Evolutionary conservation across 2,113 vertebrate genomes (phyloP).

Genomic region (Callopanchax toddi): DNA sequence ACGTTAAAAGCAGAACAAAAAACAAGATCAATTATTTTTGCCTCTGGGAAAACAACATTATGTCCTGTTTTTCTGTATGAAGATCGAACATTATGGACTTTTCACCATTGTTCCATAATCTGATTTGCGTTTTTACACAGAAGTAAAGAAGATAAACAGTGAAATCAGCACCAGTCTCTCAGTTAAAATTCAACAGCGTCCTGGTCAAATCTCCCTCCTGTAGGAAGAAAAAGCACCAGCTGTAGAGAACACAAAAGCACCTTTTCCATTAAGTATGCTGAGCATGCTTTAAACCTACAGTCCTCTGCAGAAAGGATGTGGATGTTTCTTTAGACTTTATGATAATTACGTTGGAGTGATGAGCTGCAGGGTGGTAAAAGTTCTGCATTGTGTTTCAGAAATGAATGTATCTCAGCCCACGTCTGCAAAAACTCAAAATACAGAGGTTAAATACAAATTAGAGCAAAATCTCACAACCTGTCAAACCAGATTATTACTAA

Average conservation of each 20-base stretch:
- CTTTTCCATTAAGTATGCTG: conserved; percentile 43
- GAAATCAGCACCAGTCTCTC: conserved; percentile 36
- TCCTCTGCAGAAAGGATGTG: conserved; percentile 35
- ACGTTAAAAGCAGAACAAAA: conserved; percentile 45
- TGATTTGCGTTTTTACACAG: conserved; percentile 16
- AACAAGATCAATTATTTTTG: conserved; percentile 22
- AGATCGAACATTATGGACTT: background rate
- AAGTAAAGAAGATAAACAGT: conserved; percentile 22
- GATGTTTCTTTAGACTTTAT: background rate
- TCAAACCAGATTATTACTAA: too few relatives aligned
- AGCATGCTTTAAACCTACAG: conserved; percentile 44
- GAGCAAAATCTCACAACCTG: too few relatives aligned
- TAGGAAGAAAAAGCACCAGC: conserved; percentile 59
- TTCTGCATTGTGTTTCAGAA: background rate
- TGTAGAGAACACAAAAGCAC: conserved; percentile 52
- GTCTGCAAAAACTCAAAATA: background rate
- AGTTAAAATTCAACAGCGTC: conserved; percentile 62
- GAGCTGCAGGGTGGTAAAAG: background rate
- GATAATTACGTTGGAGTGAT: background rate
- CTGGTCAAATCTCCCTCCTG: conserved; percentile 51
- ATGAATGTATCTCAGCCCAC: background rate
- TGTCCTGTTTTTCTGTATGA: too few relatives aligned
- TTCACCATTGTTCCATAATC: conserved; percentile 15
- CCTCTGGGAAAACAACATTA: conserved; percentile 7
- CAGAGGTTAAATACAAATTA: too few relatives aligned